Evolutionary conservation across 2,113 vertebrate species (phyloP), one percentile per base, ranked within the genome.

Genomic region (Rynchops niger): DNA sequence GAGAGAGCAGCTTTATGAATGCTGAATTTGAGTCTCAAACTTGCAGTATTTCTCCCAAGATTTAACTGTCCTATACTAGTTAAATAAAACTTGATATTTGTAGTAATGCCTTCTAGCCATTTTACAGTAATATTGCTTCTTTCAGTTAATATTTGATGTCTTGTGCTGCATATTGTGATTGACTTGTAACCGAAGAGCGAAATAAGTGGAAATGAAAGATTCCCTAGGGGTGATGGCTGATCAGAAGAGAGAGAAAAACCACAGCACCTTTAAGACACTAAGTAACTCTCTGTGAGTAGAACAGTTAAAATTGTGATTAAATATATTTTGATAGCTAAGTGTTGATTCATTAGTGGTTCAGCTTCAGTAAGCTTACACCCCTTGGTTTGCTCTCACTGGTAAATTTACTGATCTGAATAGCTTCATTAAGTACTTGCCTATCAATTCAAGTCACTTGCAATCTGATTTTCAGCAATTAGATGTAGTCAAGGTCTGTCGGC

Each of bases 381-480:
- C 9, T 55, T 36, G 23, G 26, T 82, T 94, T 88, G 29, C 29
- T 85, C 11, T 84, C 32, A 19, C 38, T 96, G 61, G 56, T 85
- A 47, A 78, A 93, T 38, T 79, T 85, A 76, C 81, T 59, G 73
- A 82, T 86, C 34, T 79, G 73, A 82, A 69, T 25, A 66, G 65
- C 88, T 89, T 80, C 18, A 66, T 76, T 82, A 89, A 70, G 29
- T 53, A 53, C 62, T 91, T 95, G 62, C 38, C 78, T 76, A 89
- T 82, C 77, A 76, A 12, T 87, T 86, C 61, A 80, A 91, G 62
- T 95, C 73, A 79, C 55, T 85, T 2, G 9, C 38, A 81, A 47
- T 82, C 62, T 85, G 62, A 87, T 72, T 95, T 95, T 95, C 88
- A 80, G 94, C 62, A 94, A 96, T 90, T 85, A 94, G 94, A 66